Base-by-base conservation (phyloP, 1,140 invertebrate species). In the Berghia stephanieae region DNA sequence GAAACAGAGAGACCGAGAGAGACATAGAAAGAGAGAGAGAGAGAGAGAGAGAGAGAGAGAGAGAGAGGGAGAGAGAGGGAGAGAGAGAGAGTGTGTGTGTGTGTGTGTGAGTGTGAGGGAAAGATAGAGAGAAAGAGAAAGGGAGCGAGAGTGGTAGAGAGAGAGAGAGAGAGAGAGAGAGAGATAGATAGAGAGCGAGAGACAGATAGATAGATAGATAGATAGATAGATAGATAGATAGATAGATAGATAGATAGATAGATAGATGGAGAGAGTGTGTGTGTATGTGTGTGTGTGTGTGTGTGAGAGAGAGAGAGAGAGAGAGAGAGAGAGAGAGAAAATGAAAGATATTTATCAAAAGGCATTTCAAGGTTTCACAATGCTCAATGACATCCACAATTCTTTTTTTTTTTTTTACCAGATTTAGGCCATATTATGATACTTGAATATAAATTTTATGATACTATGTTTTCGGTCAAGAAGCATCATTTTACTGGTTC, bases 11-110 rank as follows among this genome's bases (percentile, higher is more conserved):
- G 5, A 60, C 6, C n/a, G 21, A 60, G 21, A 67, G 63, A 34
- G 63, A 67, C 31, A 67, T 27, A 67, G 63, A 67, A 38, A 67
- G 63, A 67, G 27, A 67, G 63, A 67, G 63, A 67, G 63, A 67
- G 63, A 67, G 63, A 67, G 63, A 70, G 68, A 70, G 43, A 70
- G 68, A 46, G 68, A 70, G 68, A 70, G 68, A 70, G 68, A 70
- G 68, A 70, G 68, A 24, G 42, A 46, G 42, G 5, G 36, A 70
- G 4, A 27, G 46, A 3, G 4, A 31, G 16, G 34, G 18, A 36
- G 38, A 40, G 40, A n/a, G 8, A n/a, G 31, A 68, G 8, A 36
- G 63, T 36, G 27, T 36, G 63, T 36, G 63, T 36, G 63, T 36
- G 63, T 36, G 63, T 36, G 63, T 44, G 68, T 44, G 43, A 70